These are phyloP conservation scores for Drosophila longiperda DNA, from an alignment of 2,888 invertebrate species.

Conservation along the genomic window DNA sequence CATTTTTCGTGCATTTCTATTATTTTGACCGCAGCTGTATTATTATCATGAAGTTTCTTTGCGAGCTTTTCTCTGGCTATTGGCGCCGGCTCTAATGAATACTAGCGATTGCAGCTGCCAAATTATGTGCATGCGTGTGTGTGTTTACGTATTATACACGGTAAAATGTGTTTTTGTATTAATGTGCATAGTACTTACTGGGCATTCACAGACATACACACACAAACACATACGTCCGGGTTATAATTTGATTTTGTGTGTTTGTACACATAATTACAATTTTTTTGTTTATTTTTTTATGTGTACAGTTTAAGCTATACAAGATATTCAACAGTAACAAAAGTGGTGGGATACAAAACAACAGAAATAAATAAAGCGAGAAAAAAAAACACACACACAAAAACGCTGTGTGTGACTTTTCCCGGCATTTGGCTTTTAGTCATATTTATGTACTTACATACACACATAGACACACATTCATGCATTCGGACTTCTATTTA, in stretches of 20 bases:
- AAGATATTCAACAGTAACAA: constrained; percentile 3
- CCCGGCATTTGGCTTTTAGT: constrained; percentile 3
- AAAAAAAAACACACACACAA: not conserved
- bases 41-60: not conserved
- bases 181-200: not conserved
- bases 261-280: constrained; percentile 1
- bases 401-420: constrained; percentile 5
- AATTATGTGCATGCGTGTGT: not conserved
- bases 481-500: constrained; percentile 2
- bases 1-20: not conserved
- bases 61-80: not conserved
- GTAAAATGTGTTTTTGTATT: not conserved
- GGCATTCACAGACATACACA: not conserved
- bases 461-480: not conserved
- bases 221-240: not conserved
- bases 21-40: not conserved
- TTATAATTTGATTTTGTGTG: constrained; percentile 4
- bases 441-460: not conserved
- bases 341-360: not conserved
- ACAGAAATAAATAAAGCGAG: not conserved
- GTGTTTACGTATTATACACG: not conserved
- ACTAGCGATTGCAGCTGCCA: constrained; percentile 3
- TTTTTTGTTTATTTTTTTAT: not conserved
- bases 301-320: not conserved
- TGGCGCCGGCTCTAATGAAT: not conserved